Base-by-base conservation (phyloP, 2,888 invertebrate genomes). In the Chymomyza procnemis region DNA sequence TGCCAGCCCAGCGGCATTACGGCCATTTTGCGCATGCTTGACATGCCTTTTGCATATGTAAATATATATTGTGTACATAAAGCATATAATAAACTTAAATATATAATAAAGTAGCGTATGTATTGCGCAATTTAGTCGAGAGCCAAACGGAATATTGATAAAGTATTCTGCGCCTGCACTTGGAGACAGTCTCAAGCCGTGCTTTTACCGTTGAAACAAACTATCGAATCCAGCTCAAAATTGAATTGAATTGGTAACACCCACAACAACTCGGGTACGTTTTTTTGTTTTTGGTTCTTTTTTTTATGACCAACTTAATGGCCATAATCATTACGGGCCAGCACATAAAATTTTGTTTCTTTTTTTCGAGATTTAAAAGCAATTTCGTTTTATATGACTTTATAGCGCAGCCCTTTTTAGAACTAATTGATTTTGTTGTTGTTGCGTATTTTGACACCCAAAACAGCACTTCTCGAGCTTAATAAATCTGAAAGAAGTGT, bases 221-320 rank as follows among this genome's bases (percentile, higher is more conserved):
- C 8, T 21, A 8, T 19, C 52, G 19, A 47, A 14, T 61, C 74
- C 84, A 75, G 65, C 71, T 78, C 88, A 83, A 87, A n/a, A 85
- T 6, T 30, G 47, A 47, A n/a, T 75, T 86, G 82, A 81, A 87
- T 81, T 84, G 80, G 78, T 73, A 80, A 75, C 81, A 87, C 86
- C 81, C 80, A 80, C 85, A 68, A 64, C 52, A 26, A 26, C 26
- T 26, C 26, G 61, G 22, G 14, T 18, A n/a, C n/a, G n/a, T n/a
- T n/a, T 18, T 12, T 8, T 18, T 16, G 48, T 48, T 48, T 19
- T 50, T 16, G 48, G n/a, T 48, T 19, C 18, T 8, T 18, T n/a
- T 12, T 50, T 50, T 19, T 50, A 22, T 54, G 14, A 16, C 54
- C 22, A 26, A 8, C 54, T 78, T 73, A 76, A 68, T 75, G 82